phyloP scores from a whole-genome alignment of 1,140 invertebrate genomes.

The Galleria mellonella region DNA sequence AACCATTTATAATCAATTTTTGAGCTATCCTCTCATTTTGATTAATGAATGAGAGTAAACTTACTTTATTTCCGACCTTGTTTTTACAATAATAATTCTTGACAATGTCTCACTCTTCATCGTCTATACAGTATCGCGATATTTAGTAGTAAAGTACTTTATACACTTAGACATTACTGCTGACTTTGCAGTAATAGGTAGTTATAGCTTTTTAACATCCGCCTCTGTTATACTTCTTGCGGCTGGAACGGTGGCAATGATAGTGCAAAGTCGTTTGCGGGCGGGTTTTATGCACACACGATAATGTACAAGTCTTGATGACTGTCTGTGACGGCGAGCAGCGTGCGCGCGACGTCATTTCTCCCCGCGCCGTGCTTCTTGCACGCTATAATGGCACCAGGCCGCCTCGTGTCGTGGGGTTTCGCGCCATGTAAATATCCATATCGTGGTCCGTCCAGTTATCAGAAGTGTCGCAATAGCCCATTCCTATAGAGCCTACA shows the following conservation, averaged over 20 bases:
- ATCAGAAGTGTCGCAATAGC: constrained; percentile 89
- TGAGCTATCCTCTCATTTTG: no score
- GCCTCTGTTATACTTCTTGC: constrained; percentile 17
- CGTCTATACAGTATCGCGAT: constrained; percentile 6
- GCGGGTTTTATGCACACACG: constrained; percentile 28
- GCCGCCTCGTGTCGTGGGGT: constrained; percentile 88
- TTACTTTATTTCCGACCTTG: no score
- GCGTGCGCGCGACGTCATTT: constrained; percentile 18
- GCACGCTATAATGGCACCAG: constrained; percentile 85
- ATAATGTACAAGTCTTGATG: constrained; percentile 24
- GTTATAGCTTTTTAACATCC: not conserved
- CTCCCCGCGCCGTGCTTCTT: constrained; percentile 24
- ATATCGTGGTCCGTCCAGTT: constrained; percentile 97
- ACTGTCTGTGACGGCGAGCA: constrained; percentile 26
- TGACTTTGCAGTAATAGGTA: not conserved
- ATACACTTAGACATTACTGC: no score
- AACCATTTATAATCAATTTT: no score
- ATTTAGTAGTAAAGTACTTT: constrained; percentile 4
- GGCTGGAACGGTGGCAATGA: constrained; percentile 24
- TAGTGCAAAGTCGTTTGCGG: constrained; percentile 20
- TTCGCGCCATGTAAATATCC: constrained; percentile 95
- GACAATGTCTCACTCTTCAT: constrained; percentile 7
- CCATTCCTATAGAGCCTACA: constrained; percentile 84
- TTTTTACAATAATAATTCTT: no score
- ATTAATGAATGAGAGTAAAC: no score